phyloP scores from a whole-genome alignment of 2,797 vertebrate species.

The Tauraco hartlaubi region DNA sequence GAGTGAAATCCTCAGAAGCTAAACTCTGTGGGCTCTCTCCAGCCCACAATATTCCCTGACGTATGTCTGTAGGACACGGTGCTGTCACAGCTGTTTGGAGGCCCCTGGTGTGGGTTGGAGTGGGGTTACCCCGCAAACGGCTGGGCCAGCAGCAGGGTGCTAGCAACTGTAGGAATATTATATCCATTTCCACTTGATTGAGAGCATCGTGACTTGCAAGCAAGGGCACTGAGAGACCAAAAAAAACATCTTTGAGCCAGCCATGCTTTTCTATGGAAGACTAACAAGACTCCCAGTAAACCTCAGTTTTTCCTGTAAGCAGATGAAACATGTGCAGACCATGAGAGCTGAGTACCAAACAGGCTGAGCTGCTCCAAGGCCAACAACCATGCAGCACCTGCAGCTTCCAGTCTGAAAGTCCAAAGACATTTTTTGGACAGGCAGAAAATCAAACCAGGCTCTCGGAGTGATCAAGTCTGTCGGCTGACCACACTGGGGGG shows the following conservation, averaged over 20 bases:
- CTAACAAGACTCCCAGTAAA: neutral
- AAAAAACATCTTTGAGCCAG: neutral
- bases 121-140: fast-evolving
- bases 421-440: neutral
- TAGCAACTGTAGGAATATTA: neutral
- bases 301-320: neutral
- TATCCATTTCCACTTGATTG: neutral
- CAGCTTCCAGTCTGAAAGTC: neutral
- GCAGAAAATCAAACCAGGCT: neutral
- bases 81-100: neutral
- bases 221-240: neutral
- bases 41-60: neutral
- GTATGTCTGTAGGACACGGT: fast-evolving
- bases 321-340: neutral
- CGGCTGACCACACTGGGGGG: neutral
- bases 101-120: fast-evolving
- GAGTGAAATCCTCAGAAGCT: neutral
- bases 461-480: neutral
- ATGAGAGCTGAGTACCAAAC: fast-evolving
- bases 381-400: neutral
- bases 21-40: neutral
- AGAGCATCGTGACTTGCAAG: neutral
- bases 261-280: neutral
- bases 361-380: neutral
- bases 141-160: too few relatives aligned